Percentiles rank a stretch among this genome's conserved stretches.
These are phyloP conservation scores for Urocyon cinereoargenteus DNA, from an alignment of 2,797 vertebrate genomes.

Conservation along the genomic window DNA sequence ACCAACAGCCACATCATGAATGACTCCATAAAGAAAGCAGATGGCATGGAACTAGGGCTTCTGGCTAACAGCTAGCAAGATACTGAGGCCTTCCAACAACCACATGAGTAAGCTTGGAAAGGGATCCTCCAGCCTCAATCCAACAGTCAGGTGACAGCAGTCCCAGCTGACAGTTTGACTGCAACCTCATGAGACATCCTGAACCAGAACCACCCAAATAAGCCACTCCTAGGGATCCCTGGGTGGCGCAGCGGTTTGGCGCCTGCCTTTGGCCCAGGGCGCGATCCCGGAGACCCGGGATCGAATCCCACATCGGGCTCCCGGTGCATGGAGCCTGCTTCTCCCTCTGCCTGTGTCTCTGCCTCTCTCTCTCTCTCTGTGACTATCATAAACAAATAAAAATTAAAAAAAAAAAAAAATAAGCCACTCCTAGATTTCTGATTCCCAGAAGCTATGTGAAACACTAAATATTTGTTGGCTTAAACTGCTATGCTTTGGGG, in stretches of 20 bases:
- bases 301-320: too few species aligned
- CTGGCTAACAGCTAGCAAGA: not conserved
- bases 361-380: too few species aligned
- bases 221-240: not conserved
- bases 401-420: too few species aligned
- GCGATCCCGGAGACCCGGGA: too few species aligned
- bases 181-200: not conserved
- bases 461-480: not conserved
- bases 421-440: not conserved
- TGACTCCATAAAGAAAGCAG: not conserved
- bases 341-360: too few species aligned
- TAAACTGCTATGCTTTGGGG: not conserved
- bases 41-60: not conserved
- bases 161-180: rapidly evolving
- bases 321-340: too few species aligned
- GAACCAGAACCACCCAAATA: not conserved
- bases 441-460: not conserved
- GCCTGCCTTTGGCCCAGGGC: too few species aligned
- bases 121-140: too few species aligned
- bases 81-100: not conserved
- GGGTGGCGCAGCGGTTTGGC: too few species aligned
- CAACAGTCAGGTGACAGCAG: not conserved
- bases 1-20: not conserved
- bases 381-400: too few species aligned
- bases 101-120: not conserved